phyloP scores from a whole-genome alignment of 53 echinoderm and acorn worm genomes.

The Pentamera pediparva region DNA sequence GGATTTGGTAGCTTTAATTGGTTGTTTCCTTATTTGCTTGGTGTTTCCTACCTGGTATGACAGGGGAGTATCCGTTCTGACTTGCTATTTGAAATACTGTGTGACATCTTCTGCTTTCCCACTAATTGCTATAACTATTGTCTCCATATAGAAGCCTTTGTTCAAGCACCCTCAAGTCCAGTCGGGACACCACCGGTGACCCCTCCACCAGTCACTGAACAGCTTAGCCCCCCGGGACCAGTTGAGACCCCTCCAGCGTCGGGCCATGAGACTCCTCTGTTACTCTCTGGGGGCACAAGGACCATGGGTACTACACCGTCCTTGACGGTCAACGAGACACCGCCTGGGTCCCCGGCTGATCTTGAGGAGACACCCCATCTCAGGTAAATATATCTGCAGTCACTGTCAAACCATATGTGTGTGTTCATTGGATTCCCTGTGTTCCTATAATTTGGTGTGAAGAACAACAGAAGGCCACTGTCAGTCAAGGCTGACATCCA shows the following conservation, averaged over 20 bases:
- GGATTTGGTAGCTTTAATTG: too few relatives aligned
- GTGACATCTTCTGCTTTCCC: background rate
- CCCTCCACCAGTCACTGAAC: slow-evolving; percentile 16
- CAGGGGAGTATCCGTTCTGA: background rate
- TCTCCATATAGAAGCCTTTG: background rate
- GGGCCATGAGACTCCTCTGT: background rate
- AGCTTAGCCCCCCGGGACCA: background rate
- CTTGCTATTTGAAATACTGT: background rate
- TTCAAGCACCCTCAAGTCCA: slow-evolving; percentile 23
- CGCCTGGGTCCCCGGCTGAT: background rate
- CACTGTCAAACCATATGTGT: too few relatives aligned
- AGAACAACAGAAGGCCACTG: too few relatives aligned
- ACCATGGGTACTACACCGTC: slow-evolving; percentile 10
- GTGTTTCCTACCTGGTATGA: background rate
- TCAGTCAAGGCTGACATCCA: too few relatives aligned
- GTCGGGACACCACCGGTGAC: slow-evolving; percentile 31
- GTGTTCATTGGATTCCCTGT: too few relatives aligned
- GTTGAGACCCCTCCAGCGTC: slow-evolving; percentile 22
- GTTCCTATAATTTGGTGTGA: too few relatives aligned
- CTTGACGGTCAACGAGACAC: slow-evolving; percentile 11
- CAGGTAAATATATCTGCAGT: too few relatives aligned
- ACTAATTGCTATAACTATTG: too few relatives aligned
- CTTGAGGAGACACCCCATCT: slow-evolving; percentile 9
- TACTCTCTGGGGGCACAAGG: background rate
- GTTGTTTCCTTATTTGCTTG: background rate